phyloP scores from a whole-genome alignment of 2,113 vertebrate genomes.

The Oplegnathus fasciatus region DNA sequence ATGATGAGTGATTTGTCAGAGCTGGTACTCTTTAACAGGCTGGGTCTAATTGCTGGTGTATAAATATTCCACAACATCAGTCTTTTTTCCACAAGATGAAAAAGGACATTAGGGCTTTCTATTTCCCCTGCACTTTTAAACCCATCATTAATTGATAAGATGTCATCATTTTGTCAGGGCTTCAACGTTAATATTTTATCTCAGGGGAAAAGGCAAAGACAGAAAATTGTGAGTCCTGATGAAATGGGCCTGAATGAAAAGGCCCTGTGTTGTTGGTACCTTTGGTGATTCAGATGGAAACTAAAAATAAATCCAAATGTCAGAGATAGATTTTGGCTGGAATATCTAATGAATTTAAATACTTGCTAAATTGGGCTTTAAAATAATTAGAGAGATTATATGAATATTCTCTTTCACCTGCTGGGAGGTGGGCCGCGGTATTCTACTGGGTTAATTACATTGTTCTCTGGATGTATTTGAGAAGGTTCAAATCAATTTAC shows the following conservation, averaged over 20 bases:
- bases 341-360: slow-evolving; percentile 63
- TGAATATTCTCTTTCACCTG: slow-evolving; percentile 37
- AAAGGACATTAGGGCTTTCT: slow-evolving; percentile 72
- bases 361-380: slow-evolving; percentile 62
- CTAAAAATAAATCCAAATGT: slow-evolving; percentile 77
- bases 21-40: slow-evolving; percentile 26
- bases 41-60: slow-evolving; percentile 58
- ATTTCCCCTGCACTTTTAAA: slow-evolving; percentile 73
- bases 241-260: slow-evolving; percentile 48
- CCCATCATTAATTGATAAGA: slow-evolving; percentile 78
- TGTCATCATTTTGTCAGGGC: slow-evolving; percentile 74
- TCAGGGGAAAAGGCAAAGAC: slow-evolving; percentile 5
- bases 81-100: slow-evolving; percentile 58
- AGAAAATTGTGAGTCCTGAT: slow-evolving; percentile 56
- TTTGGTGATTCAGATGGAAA: slow-evolving; percentile 41
- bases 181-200: slow-evolving; percentile 76
- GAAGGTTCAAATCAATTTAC: background rate
- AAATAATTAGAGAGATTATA: slow-evolving; percentile 62
- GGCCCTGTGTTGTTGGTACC: slow-evolving; percentile 50
- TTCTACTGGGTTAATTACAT: background rate
- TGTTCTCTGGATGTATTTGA: background rate
- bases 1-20: slow-evolving; percentile 25
- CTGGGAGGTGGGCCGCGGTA: background rate
- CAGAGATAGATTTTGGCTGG: slow-evolving; percentile 71
- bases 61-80: slow-evolving; percentile 70